Evolutionary conservation across 2,888 invertebrate genomes (phyloP).

Genomic region (Drosophila neotestacea): DNA sequence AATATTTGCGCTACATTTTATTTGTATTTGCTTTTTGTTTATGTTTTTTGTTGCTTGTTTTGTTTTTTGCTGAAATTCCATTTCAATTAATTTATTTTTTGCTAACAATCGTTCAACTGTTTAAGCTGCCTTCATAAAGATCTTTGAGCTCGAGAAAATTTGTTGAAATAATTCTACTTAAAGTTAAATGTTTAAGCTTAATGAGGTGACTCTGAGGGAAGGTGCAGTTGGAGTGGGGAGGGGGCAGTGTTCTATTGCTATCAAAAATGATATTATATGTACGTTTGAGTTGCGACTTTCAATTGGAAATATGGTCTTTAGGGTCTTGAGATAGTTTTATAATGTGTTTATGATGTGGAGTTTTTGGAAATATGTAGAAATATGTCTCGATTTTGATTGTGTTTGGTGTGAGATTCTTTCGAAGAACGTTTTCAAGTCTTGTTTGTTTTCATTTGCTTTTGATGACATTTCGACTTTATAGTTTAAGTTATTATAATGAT

Average conservation of each 20-base stretch:
- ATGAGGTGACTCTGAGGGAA: conserved; percentile 21
- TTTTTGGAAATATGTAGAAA: conserved; percentile 21
- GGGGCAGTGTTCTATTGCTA: conserved; percentile 45
- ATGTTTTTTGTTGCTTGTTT: conserved; percentile 6
- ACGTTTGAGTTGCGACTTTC: background rate
- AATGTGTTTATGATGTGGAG: conserved; percentile 4
- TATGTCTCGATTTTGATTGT: conserved; percentile 56
- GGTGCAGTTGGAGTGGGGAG: background rate
- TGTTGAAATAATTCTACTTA: conserved; percentile 70
- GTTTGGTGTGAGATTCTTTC: conserved; percentile 47
- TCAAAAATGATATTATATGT: conserved; percentile 2
- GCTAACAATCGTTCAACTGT: conserved; percentile 44
- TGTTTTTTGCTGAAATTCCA: conserved; percentile 64
- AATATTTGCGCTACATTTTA: conserved; percentile 66
- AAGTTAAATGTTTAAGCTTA: conserved; percentile 56
- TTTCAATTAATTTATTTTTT: conserved; percentile 62
- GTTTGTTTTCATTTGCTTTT: conserved; percentile 33
- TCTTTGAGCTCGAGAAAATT: conserved; percentile 56
- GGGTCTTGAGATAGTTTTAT: background rate
- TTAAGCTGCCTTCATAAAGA: conserved; percentile 61
- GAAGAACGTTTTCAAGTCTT: conserved; percentile 64
- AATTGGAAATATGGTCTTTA: conserved; percentile 5
- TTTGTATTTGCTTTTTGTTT: conserved; percentile 18
- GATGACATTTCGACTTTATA: conserved; percentile 27
- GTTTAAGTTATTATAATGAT: conserved; percentile 33